A percentile compares a stretch with the other conserved stretches of the same genome.
phyloP scores from a whole-genome alignment of 2,888 invertebrate genomes.

The Disparrhopalites patrizii region DNA sequence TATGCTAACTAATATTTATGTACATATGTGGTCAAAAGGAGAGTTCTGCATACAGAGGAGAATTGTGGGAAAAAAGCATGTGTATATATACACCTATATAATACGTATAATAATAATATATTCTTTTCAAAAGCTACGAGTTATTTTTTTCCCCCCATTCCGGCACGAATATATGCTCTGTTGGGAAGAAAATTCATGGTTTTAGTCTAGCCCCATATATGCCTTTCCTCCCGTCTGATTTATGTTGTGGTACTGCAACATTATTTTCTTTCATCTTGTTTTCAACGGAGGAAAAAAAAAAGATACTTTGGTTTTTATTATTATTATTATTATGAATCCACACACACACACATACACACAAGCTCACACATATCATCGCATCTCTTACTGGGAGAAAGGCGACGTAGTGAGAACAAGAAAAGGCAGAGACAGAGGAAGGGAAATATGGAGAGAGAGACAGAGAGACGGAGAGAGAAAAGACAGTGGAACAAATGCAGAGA shows the following conservation, averaged over 20 bases:
- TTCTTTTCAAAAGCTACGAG: conserved; percentile 19
- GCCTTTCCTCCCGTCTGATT: conserved; percentile 43
- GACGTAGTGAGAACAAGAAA: no score
- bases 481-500: no score
- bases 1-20: neutral
- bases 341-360: no score
- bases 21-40: no score
- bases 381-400: no score
- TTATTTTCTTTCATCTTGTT: conserved; percentile 47
- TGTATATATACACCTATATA: neutral
- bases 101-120: neutral
- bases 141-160: conserved; percentile 26
- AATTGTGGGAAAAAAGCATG: neutral
- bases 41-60: no score
- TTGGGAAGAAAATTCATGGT: conserved; percentile 43
- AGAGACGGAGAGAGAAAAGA: no score
- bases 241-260: conserved; percentile 47
- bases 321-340: conserved; percentile 9
- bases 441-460: no score
- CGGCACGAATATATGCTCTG: conserved; percentile 39
- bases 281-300: conserved; percentile 45
- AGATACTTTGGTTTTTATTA: conserved; percentile 32
- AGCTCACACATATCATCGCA: no score
- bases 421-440: no score
- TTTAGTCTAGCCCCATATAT: conserved; percentile 36